Evolutionary conservation across 2,113 vertebrate genomes (phyloP), one percentile per base, ranked within the genome.

Genomic region (Gambusia holbrooki): DNA sequence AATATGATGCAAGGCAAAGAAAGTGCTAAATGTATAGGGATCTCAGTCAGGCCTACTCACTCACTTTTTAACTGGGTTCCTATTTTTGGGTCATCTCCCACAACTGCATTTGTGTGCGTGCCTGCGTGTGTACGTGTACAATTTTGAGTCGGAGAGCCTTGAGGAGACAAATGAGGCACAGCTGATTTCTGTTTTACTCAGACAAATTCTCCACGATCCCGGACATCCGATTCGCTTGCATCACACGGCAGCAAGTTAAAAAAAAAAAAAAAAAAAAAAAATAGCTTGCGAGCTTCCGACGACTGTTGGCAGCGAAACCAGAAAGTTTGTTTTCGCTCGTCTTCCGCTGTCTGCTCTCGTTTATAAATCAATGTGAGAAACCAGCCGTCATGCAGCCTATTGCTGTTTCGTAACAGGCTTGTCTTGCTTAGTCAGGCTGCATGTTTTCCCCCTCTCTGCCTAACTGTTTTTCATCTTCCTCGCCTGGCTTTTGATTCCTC

Each of bases 291-390:
- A 87, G 90, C 69, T 73, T 66, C 82, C 82, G 81, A 85, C 70
- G 76, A 88, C 58, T 71, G 83, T 85, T 91, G 90, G 86, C 90
- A 91, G 84, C 75, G 29, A 82, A 90, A 91, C 76, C 88, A 91
- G 89, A 91, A 91, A 90, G 88, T 89, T 93, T 92, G 89, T 89
- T 90, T 88, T 87, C 86, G 83, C 76, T 90, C 75, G 51, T 89
- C 89, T 88, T 83, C 83, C 81, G 75, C 89, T 91, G 87, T 92
- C 91, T 81, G 71, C 85, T 91, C 78, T 30, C 78, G 87, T 93
- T 89, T 85, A 86, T 83, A 80, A 89, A 87, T 90, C 90, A 87
- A 88, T 90, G 84, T 61, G 76, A 75, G 80, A 82, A 83, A 82
- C 83, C 76, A 22, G 81, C 81, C 66, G 10, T 72, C 79, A 69